phyloP scores from a whole-genome alignment of 2,797 vertebrate species.

The Pseudocheirus occidentalis region DNA sequence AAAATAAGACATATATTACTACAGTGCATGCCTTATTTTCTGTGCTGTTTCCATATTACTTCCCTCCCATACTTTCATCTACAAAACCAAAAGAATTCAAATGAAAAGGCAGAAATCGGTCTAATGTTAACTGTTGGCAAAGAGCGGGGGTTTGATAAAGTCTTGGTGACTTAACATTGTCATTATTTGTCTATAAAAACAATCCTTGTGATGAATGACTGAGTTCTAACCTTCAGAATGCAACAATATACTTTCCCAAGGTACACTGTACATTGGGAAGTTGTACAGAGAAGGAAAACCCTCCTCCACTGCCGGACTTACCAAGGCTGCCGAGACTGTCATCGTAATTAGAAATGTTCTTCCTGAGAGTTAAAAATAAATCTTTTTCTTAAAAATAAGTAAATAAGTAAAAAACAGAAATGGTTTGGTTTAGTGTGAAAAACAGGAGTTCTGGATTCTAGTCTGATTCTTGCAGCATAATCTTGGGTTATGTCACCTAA shows the following conservation, averaged over 20 bases:
- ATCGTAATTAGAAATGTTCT: neutral
- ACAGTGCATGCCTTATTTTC: neutral
- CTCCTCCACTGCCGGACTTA: neutral
- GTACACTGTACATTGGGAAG: neutral
- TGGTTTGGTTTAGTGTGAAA: neutral
- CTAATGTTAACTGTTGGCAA: neutral
- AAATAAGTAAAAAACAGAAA: neutral
- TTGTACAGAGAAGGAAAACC: neutral
- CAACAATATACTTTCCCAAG: neutral
- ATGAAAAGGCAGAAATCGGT: neutral
- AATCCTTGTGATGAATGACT: neutral
- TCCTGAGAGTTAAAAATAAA: neutral
- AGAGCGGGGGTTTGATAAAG: neutral
- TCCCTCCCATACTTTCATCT: neutral
- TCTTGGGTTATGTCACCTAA: neutral
- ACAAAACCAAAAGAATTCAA: neutral
- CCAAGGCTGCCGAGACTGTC: neutral
- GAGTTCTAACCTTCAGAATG: neutral
- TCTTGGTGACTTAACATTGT: neutral
- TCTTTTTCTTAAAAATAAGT: neutral
- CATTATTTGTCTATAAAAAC: neutral
- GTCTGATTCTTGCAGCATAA: neutral
- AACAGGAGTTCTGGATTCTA: neutral
- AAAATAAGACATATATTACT: conserved; percentile 43
- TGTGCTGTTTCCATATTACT: conserved; percentile 32